A percentile compares a stretch with the other conserved stretches of the same genome.
Evolutionary conservation across 1,140 invertebrate genomes (phyloP).

Genomic region (Dreissena rostriformis): DNA sequence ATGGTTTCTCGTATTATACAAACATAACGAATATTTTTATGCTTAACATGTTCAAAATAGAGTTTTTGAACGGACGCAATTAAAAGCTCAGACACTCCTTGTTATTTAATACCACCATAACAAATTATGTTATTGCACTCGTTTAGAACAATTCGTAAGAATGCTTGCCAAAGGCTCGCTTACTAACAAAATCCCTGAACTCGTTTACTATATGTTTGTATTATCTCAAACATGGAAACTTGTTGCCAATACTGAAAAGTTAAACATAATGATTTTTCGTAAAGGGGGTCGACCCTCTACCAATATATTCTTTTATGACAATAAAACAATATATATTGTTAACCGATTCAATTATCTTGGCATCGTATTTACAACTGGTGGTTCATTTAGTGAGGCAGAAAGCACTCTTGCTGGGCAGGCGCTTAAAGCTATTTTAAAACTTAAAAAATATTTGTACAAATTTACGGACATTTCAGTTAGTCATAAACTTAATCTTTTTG

Average conservation of each 20-base stretch:
- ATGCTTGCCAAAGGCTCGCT: too few relatives aligned
- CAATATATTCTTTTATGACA: not conserved
- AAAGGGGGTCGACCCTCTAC: conserved; percentile 6
- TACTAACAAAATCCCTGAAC: too few relatives aligned
- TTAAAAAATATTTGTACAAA: conserved; percentile 17
- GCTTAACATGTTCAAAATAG: too few relatives aligned
- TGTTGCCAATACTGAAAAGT: conserved; percentile 1
- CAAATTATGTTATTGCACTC: too few relatives aligned
- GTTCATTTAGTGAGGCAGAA: not conserved
- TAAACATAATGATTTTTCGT: conserved; percentile 10
- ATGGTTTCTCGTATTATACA: too few relatives aligned
- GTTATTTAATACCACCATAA: too few relatives aligned
- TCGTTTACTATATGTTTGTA: too few relatives aligned
- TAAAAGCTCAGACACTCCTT: too few relatives aligned
- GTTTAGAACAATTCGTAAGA: too few relatives aligned
- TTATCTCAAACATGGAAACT: conserved; percentile 10
- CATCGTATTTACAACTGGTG: conserved; percentile 31
- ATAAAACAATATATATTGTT: conserved; percentile 17
- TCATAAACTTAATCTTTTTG: conserved; percentile 19
- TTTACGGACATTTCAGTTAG: conserved; percentile 7
- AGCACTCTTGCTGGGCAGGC: not conserved
- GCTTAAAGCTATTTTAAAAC: conserved; percentile 14
- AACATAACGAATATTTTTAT: too few relatives aligned
- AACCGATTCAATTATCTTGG: conserved; percentile 17
- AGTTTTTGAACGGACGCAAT: too few relatives aligned